Percentiles rank a stretch among this genome's conserved stretches.
These are phyloP conservation scores for Yponomeuta plumbellus DNA, from an alignment of 2,888 invertebrate species.

Conservation along the genomic window DNA sequence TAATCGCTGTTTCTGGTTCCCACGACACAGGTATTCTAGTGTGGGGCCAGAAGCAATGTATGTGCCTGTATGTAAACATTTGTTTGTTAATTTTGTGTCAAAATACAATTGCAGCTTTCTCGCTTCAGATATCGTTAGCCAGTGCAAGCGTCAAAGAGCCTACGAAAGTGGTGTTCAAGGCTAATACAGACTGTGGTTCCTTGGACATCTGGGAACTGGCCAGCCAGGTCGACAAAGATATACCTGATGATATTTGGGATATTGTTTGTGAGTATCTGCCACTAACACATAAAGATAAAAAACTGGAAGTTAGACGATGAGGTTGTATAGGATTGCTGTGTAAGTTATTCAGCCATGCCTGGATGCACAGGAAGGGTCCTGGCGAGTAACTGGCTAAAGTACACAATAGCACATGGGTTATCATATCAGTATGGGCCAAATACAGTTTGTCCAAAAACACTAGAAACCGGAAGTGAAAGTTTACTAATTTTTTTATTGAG, in stretches of 20 bases:
- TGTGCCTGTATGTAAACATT: too few relatives aligned
- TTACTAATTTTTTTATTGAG: too few relatives aligned
- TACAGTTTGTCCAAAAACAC: too few relatives aligned
- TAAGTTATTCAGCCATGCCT: too few relatives aligned
- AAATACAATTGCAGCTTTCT: conserved; percentile 13
- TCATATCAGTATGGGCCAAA: too few relatives aligned
- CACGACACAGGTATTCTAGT: too few relatives aligned
- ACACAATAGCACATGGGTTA: background rate
- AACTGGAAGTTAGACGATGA: too few relatives aligned
- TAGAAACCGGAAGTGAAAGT: too few relatives aligned
- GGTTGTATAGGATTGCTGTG: too few relatives aligned
- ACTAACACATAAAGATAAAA: background rate
- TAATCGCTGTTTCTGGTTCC: too few relatives aligned
- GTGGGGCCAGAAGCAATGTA: too few relatives aligned
- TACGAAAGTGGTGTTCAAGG: conserved; percentile 42
- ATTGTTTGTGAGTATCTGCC: conserved; percentile 48
- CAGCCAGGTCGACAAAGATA: conserved; percentile 54
- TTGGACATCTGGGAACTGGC: conserved; percentile 63
- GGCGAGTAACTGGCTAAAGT: background rate
- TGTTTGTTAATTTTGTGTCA: too few relatives aligned
- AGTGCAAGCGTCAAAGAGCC: conserved; percentile 34
- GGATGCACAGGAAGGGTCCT: background rate
- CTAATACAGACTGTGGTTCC: conserved; percentile 20
- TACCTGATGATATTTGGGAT: conserved; percentile 67
- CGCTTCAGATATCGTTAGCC: conserved; percentile 46